These are phyloP conservation scores for Psittacara wagleri DNA, from an alignment of 2,113 vertebrate genomes.

Conservation along the genomic window DNA sequence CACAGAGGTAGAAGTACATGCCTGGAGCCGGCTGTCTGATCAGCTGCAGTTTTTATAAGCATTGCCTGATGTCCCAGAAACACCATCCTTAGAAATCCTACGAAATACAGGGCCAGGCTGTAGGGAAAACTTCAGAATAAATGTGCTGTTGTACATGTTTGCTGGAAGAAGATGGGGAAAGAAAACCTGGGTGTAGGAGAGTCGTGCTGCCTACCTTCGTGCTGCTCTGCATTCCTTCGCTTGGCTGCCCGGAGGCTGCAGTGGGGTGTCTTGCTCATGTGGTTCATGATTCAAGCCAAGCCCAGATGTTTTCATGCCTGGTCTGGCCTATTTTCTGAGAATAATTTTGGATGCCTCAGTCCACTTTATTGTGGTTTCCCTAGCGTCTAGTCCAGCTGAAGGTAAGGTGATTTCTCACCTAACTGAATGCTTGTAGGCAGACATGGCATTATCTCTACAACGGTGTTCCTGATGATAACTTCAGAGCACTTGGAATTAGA, in stretches of 20 bases:
- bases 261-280: background rate
- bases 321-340: conserved; percentile 57
- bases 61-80: background rate
- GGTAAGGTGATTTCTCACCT: background rate
- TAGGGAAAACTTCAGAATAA: background rate
- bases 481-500: background rate
- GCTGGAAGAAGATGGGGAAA: background rate
- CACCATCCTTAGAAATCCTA: background rate
- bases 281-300: conserved; percentile 31
- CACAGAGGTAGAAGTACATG: rapidly evolving
- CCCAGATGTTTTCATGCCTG: conserved; percentile 50
- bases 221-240: background rate
- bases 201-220: background rate
- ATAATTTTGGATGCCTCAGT: conserved; percentile 3
- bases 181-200: background rate
- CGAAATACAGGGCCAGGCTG: background rate
- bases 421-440: background rate
- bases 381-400: conserved; percentile 30
- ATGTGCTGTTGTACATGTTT: background rate
- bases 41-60: background rate
- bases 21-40: background rate
- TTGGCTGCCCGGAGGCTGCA: background rate
- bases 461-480: background rate
- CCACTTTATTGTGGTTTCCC: conserved; percentile 60
- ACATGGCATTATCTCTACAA: background rate